Evolutionary conservation across 1,140 invertebrate species (phyloP).

Genomic region (Drosophila repleta): DNA sequence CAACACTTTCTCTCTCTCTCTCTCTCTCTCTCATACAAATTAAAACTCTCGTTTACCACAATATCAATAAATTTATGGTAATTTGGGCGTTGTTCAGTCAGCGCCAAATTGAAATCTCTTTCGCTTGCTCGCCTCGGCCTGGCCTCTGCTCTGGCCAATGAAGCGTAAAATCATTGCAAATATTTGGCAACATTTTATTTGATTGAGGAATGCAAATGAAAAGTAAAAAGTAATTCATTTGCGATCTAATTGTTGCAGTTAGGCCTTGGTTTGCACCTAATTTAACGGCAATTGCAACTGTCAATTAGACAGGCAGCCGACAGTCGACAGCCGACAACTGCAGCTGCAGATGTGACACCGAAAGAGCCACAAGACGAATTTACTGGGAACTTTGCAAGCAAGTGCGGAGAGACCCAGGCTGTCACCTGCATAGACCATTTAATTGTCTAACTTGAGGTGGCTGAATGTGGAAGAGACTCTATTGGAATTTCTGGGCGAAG

Average conservation of each 20-base stretch:
- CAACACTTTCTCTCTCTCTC: conserved; percentile 4
- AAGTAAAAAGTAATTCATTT: conserved; percentile 3
- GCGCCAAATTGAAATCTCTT: conserved; percentile 40
- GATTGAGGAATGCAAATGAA: conserved; percentile 17
- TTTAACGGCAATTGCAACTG: not conserved
- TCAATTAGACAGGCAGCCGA: not conserved
- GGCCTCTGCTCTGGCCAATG: conserved; percentile 9
- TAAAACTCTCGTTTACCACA: conserved; percentile 41
- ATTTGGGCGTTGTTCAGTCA: conserved; percentile 33
- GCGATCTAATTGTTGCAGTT: conserved; percentile 5
- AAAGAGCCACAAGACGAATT: conserved; percentile 8
- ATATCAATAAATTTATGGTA: conserved; percentile 43
- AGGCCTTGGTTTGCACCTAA: not conserved
- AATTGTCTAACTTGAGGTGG: conserved; percentile 35
- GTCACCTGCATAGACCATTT: conserved; percentile 8
- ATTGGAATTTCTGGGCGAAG: not conserved
- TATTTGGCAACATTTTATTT: conserved; percentile 18
- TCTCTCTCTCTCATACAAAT: not conserved
- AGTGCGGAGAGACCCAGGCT: not conserved
- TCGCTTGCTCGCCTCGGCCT: not conserved
- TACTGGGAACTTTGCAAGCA: not conserved
- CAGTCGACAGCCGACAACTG: not conserved
- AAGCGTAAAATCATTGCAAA: conserved; percentile 35
- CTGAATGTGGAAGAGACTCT: not conserved
- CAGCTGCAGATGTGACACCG: not conserved